Base-by-base conservation (phyloP, 1,140 invertebrate species). In the Penaeus japonicus region DNA sequence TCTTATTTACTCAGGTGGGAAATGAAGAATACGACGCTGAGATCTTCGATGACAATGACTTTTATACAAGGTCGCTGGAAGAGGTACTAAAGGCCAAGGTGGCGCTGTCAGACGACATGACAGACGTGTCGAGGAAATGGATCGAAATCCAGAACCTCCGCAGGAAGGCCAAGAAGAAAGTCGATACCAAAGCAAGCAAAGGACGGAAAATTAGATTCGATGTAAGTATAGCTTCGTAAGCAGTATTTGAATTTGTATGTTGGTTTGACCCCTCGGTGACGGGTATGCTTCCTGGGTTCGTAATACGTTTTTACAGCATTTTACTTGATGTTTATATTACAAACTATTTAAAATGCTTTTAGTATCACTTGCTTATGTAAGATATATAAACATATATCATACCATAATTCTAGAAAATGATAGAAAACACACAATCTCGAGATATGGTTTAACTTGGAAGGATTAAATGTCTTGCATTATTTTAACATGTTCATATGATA, bases 31-130 rank as follows among this genome's bases (percentile, higher is more conserved):
- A 95, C 90, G 96, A 97, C 92, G 87, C 93, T 0, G 97, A 99
- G 93, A 96, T 99, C 91, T 99, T 97, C 93, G 98, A 99, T 92
- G 98, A 99, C 92, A 96, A 96, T 92, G 98, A 99, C 92, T 99
- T 99, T 92, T 99, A 99, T 93, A 97, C 99, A 92, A 96, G 98
- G 91, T 92, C 99, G 30, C 93, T 99, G 35, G 93, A 97, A 88
- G 97, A 99, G 92, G 93, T 99, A 22, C 98, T 99, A 90, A 97
- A 99, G 92, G 95, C 95, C 81, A 98, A 98, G 93, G 96, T 83
- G 94, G 96, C 89, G 95, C 96, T 91, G 92, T 97, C 4, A 95
- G 96, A 92, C 94, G 87, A 87, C 85, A 90, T 91, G 88, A 82
- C 35, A 20, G 85, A 89, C 79, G 82, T 90, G 90, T 92, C 88